These are phyloP conservation scores for Agrochola lychnidis DNA, from an alignment of 2,888 invertebrate species.

Conservation along the genomic window DNA sequence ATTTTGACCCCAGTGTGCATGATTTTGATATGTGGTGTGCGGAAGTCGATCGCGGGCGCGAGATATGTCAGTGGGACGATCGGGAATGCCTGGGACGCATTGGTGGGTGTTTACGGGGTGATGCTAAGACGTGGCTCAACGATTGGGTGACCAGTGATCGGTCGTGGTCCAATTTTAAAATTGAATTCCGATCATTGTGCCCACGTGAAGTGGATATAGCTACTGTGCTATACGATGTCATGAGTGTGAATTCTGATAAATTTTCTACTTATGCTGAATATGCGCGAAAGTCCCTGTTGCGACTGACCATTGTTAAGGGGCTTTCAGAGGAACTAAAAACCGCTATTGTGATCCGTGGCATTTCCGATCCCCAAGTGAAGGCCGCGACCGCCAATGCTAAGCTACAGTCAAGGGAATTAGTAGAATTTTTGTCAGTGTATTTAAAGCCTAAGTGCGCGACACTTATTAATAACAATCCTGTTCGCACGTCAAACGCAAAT, in stretches of 20 bases:
- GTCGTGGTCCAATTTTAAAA: too few relatives aligned
- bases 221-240: too few relatives aligned
- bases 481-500: not conserved
- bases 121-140: constrained; percentile 1
- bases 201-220: too few relatives aligned
- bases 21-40: not conserved
- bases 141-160: not conserved
- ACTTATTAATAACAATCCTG: not conserved
- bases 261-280: too few relatives aligned
- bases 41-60: constrained; percentile 1
- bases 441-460: not conserved
- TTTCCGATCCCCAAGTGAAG: not conserved
- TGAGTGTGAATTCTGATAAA: too few relatives aligned
- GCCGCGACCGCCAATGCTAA: not conserved
- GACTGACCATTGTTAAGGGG: too few relatives aligned
- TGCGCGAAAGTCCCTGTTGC: too few relatives aligned
- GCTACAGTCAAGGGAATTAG: not conserved
- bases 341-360: too few relatives aligned
- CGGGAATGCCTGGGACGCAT: not conserved
- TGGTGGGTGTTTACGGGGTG: not conserved
- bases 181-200: too few relatives aligned
- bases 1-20: too few relatives aligned
- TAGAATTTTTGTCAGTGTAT: not conserved
- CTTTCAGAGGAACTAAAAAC: too few relatives aligned
- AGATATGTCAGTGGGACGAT: not conserved